A percentile compares a stretch with the other conserved stretches of the same genome.
These are phyloP conservation scores for Chrysemys picta DNA, from an alignment of 2,113 vertebrate species.

Conservation along the genomic window DNA sequence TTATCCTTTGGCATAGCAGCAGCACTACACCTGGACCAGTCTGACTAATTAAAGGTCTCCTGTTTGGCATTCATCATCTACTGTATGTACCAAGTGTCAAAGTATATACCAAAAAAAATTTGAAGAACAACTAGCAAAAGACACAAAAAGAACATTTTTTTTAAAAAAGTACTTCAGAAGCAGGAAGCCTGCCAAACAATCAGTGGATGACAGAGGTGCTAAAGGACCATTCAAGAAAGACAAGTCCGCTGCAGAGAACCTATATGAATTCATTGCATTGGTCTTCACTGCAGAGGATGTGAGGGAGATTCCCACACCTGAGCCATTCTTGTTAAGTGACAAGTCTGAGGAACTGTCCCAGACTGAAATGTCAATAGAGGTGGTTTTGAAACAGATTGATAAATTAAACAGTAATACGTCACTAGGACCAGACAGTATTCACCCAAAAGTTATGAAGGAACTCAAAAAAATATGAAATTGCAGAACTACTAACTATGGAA, in stretches of 20 bases:
- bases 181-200: neutral
- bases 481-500: neutral
- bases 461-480: neutral
- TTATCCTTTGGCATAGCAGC: neutral
- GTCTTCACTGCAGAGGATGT: neutral
- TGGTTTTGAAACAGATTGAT: neutral
- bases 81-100: neutral
- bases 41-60: neutral
- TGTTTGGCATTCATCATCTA: neutral
- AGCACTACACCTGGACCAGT: neutral
- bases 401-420: neutral
- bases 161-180: neutral
- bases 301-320: neutral
- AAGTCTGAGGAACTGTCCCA: neutral
- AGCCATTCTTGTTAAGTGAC: neutral
- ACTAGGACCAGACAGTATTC: neutral
- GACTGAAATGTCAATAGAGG: neutral
- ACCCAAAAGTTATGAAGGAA: neutral
- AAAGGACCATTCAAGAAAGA: neutral
- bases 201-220: neutral
- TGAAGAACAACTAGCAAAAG: neutral
- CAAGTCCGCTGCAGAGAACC: neutral
- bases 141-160: neutral
- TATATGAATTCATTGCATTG: neutral
- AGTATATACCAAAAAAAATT: neutral